phyloP scores from a whole-genome alignment of 2,113 vertebrate species.

The Limnothrissa miodon region DNA sequence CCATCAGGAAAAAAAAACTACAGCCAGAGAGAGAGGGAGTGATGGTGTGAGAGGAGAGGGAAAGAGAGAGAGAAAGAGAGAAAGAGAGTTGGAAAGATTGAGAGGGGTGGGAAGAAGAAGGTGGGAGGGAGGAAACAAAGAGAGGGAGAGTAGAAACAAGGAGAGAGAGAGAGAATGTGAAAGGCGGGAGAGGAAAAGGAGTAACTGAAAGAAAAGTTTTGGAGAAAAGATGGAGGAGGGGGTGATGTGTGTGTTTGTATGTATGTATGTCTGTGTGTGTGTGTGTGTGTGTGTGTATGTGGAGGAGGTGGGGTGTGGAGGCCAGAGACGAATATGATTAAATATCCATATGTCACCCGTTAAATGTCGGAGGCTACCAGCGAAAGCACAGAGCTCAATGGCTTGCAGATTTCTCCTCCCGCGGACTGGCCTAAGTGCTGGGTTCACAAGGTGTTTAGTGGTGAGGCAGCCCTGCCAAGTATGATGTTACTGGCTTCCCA shows the following conservation, averaged over 20 bases:
- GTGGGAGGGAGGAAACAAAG: not conserved
- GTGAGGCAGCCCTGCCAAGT: conserved; percentile 63
- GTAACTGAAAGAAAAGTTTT: conserved; percentile 17
- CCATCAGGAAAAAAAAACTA: conserved; percentile 16
- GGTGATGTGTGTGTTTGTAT: not conserved
- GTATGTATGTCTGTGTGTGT: not conserved
- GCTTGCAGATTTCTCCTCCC: conserved; percentile 55
- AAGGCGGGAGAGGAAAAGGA: not conserved
- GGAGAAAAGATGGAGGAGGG: conserved; percentile 7
- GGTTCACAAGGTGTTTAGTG: conserved; percentile 72
- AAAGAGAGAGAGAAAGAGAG: not conserved
- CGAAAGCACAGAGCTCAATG: conserved; percentile 38
- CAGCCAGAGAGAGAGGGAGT: not conserved
- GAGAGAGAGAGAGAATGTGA: not conserved
- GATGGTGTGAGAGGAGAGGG: not conserved
- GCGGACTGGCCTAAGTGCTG: conserved; percentile 55
- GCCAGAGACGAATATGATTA: conserved; percentile 49
- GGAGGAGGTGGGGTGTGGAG: not conserved
- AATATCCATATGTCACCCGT: conserved; percentile 61
- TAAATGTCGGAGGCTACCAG: conserved; percentile 50
- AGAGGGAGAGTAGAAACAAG: not conserved
- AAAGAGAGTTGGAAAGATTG: not conserved
- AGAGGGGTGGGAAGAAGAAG: not conserved
- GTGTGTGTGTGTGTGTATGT: not conserved
- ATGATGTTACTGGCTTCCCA: conserved; percentile 72